Percentiles rank a stretch among this genome's conserved stretches.
These are phyloP conservation scores for Ruditapes philippinarum DNA, from an alignment of 1,140 invertebrate genomes.

Conservation along the genomic window DNA sequence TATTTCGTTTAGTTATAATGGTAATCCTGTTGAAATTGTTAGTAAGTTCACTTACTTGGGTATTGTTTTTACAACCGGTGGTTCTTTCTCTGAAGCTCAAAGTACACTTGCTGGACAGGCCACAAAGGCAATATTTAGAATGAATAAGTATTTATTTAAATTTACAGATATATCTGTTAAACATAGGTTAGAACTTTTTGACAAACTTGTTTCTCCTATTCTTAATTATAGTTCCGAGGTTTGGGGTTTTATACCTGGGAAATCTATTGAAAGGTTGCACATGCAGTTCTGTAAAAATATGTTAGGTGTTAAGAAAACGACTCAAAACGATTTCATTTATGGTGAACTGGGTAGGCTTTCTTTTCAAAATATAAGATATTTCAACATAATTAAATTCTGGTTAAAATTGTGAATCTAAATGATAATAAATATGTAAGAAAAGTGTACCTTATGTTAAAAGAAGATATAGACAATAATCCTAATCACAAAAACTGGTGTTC, in stretches of 20 bases:
- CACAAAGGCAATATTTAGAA: slow-evolving; percentile 12
- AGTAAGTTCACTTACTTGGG: slow-evolving; percentile 12
- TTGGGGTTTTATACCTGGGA: slow-evolving; percentile 3
- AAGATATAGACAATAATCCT: slow-evolving; percentile 6
- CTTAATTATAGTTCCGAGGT: slow-evolving; percentile 14
- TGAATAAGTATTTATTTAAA: slow-evolving; percentile 23
- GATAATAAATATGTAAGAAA: slow-evolving; percentile 1
- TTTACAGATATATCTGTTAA: slow-evolving; percentile 5
- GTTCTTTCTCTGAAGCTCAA: neutral
- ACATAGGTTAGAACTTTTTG: slow-evolving; percentile 26
- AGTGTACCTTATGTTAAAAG: neutral
- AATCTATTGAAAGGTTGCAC: neutral
- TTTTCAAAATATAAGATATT: neutral
- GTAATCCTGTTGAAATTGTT: slow-evolving; percentile 9
- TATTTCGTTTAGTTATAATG: neutral
- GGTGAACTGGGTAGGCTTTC: slow-evolving; percentile 30
- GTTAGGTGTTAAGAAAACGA: neutral
- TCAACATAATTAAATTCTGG: slow-evolving; percentile 25
- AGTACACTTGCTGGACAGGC: slow-evolving; percentile 3
- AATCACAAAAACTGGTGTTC: neutral
- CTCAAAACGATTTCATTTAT: slow-evolving; percentile 46
- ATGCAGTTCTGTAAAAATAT: slow-evolving; percentile 17
- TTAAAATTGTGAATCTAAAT: slow-evolving; percentile 18
- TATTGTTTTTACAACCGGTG: slow-evolving; percentile 29
- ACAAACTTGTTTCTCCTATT: slow-evolving; percentile 13